These are phyloP conservation scores for Rana temporaria DNA, from an alignment of 2,113 vertebrate genomes.

Conservation along the genomic window DNA sequence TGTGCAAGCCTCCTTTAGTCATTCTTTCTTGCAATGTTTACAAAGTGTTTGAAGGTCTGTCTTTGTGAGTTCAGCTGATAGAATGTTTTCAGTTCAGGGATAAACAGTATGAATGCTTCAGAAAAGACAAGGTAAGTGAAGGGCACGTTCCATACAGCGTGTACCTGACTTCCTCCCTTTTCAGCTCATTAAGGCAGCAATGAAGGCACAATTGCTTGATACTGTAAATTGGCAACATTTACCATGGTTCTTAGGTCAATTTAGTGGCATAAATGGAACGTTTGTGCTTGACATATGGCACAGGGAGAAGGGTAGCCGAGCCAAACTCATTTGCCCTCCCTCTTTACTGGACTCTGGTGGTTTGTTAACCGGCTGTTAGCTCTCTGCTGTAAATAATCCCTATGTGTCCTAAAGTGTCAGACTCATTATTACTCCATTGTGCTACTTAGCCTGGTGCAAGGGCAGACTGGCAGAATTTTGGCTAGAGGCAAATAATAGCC, in stretches of 20 bases:
- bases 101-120: background rate
- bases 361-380: slow-evolving; percentile 31
- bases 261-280: slow-evolving; percentile 7
- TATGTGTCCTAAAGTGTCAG: slow-evolving; percentile 28
- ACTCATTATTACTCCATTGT: slow-evolving; percentile 27
- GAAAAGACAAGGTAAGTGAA: background rate
- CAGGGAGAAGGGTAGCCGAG: slow-evolving; percentile 17
- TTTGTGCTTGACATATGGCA: background rate
- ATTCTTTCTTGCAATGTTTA: background rate
- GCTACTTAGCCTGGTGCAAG: background rate
- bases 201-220: background rate
- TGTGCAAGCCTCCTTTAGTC: background rate
- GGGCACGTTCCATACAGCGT: background rate
- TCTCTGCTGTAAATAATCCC: slow-evolving; percentile 23
- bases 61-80: background rate
- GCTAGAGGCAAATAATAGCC: slow-evolving; percentile 32
- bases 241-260: background rate
- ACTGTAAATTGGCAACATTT: slow-evolving; percentile 30
- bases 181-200: background rate
- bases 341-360: background rate
- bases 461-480: slow-evolving; percentile 25
- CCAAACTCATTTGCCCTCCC: background rate
- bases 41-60: background rate
- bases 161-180: background rate
- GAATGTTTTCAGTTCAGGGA: background rate